A percentile compares a stretch with the other conserved stretches of the same genome.
Evolutionary conservation across 2,113 vertebrate species (phyloP).

Genomic region (Chrysochloris asiatica): DNA sequence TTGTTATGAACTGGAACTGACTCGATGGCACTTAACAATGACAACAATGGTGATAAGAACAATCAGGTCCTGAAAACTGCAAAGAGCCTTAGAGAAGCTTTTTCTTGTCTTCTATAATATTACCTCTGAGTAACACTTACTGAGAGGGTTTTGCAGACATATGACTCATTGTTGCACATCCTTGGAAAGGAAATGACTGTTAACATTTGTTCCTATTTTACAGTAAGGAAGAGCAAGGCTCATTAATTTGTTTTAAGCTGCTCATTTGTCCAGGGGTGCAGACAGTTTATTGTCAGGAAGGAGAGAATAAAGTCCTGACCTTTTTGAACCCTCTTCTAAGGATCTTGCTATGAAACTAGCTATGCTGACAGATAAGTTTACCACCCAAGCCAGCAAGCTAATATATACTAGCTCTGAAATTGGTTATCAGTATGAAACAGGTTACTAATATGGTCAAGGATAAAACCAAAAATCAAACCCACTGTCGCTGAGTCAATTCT

Average conservation of each 20-base stretch:
- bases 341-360: not conserved
- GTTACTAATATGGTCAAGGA: not conserved
- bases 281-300: not conserved
- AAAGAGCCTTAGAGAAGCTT: constrained; percentile 6
- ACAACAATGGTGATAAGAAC: not conserved
- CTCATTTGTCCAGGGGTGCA: not conserved
- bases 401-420: not conserved
- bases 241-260: not conserved
- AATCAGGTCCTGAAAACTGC: not conserved
- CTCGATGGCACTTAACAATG: too few relatives aligned
- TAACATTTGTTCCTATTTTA: not conserved
- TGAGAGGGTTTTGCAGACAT: not conserved
- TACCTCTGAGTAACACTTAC: not conserved
- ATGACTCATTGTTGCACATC: not conserved
- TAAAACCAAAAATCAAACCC: too few relatives aligned
- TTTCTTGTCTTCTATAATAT: not conserved
- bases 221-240: not conserved
- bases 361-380: not conserved
- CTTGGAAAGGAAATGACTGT: not conserved
- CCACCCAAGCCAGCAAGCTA: not conserved
- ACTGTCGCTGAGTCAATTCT: too few relatives aligned
- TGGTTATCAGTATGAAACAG: not conserved
- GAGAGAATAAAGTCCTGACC: not conserved
- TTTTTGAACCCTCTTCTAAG: not conserved
- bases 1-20: too few relatives aligned